Base-by-base conservation (phyloP, 2,113 vertebrate species). In the Ardeotis arabs region DNA sequence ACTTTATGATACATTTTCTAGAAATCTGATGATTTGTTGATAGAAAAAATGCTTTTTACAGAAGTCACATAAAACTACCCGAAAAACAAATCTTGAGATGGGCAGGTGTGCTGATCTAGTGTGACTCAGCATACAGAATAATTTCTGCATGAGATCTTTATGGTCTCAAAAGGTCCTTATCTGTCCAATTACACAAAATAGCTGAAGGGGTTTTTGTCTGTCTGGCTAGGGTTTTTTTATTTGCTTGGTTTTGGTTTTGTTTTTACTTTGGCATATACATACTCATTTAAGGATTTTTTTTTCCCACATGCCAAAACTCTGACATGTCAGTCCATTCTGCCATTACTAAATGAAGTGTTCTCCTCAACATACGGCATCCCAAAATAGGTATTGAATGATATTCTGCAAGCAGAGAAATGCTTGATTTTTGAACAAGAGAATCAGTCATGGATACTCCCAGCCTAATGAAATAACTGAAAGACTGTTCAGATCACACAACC, bases 171-270 rank as follows among this genome's bases (percentile, higher is more conserved):
- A 72, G 31, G 24, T 29, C 25, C 10, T 59, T 53, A 23, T 20
- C 55, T 50, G 18, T 68, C 33, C 35, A 83, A 52, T 14, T 62
- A 24, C 15, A 67, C 27, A 83, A 85, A 79, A 86, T 17, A 85
- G 1, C 2, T 56, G 13, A 55, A 85, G 12, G 2, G 20, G 1
- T 14, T 14, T 23, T 24, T 12, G 31, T 5, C 33, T 2, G 0
- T 3, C 73, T 76, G 7, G 0, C 29, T 72, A 10, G 3, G 39
- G 0, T 15, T 15, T 24, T 27, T 23, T 58, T 15, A 22, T 60
- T n/a, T 22, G 8, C 11, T 31, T 28, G 15, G 19, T 22, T 58
- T 59, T 59, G 19, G 6, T 23, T 58, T 60, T 28, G 8, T 1
- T 10, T 56, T 60, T 63, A 27, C 15, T 94, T 84, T 44, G 28